These are phyloP conservation scores for Mimachlamys varia DNA, from an alignment of 2,888 invertebrate genomes.

Conservation along the genomic window DNA sequence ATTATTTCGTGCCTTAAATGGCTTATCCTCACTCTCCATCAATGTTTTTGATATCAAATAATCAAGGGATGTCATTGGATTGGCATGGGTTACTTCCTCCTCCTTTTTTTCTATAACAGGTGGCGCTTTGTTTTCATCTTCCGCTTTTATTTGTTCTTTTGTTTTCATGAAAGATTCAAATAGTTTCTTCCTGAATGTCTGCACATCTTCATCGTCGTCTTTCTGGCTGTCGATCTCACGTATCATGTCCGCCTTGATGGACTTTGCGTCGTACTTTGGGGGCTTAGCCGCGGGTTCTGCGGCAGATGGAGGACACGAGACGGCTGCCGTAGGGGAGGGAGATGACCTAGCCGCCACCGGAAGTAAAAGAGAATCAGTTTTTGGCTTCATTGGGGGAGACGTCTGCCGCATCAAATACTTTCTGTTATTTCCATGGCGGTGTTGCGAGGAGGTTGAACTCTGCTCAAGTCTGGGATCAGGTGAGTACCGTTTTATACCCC, in stretches of 20 bases:
- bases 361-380: background rate
- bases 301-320: conserved; percentile 32
- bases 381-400: background rate
- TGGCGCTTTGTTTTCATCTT: conserved; percentile 25
- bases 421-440: background rate
- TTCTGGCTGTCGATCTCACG: conserved; percentile 45
- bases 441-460: background rate
- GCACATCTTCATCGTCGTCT: conserved; percentile 49
- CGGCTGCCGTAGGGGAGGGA: conserved; percentile 20
- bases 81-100: conserved; percentile 16
- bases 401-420: background rate
- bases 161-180: conserved; percentile 46
- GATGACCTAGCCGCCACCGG: conserved; percentile 25
- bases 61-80: conserved; percentile 45
- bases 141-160: conserved; percentile 41
- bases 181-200: conserved; percentile 50
- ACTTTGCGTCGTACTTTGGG: conserved; percentile 29
- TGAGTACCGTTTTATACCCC: conserved; percentile 9
- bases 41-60: conserved; percentile 44
- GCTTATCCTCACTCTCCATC: conserved; percentile 43
- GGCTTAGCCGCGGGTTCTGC: background rate
- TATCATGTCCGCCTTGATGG: conserved; percentile 50
- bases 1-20: conserved; percentile 46
- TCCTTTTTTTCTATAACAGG: background rate
- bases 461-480: background rate